Percentiles rank a stretch among this genome's conserved stretches.
phyloP scores from a whole-genome alignment of 2,888 invertebrate species.

The Tiliacea citrago region DNA sequence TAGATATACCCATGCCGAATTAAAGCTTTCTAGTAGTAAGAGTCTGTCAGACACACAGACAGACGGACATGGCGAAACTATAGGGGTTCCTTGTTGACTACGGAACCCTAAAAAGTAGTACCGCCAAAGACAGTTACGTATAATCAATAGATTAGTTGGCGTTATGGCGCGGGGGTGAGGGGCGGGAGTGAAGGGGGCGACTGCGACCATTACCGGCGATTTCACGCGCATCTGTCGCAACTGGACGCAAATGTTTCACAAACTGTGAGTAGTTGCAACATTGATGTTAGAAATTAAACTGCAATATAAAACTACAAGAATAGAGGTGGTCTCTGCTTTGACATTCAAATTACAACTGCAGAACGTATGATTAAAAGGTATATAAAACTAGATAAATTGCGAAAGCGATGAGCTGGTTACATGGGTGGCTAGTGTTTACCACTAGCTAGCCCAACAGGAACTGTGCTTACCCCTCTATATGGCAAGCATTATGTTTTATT shows the following conservation, averaged over 20 bases:
- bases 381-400: background rate
- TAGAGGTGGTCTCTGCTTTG: background rate
- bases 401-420: background rate
- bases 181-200: background rate
- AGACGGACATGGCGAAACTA: too few relatives aligned
- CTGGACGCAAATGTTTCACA: conserved; percentile 50
- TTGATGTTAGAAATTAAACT: conserved; percentile 3
- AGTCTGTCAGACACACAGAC: too few relatives aligned
- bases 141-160: conserved; percentile 54
- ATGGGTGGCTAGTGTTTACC: background rate
- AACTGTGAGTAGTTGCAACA: conserved; percentile 8
- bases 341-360: background rate
- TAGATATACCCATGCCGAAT: too few relatives aligned
- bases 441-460: too few relatives aligned
- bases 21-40: too few relatives aligned
- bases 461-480: background rate
- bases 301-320: background rate
- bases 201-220: conserved; percentile 66
- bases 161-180: conserved; percentile 49
- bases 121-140: background rate
- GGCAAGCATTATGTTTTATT: background rate
- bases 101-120: background rate
- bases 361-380: background rate
- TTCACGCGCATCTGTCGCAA: conserved; percentile 76
- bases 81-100: too few relatives aligned